These are phyloP conservation scores for Eriosoma lanigerum DNA, from an alignment of 1,140 invertebrate species.

Conservation along the genomic window DNA sequence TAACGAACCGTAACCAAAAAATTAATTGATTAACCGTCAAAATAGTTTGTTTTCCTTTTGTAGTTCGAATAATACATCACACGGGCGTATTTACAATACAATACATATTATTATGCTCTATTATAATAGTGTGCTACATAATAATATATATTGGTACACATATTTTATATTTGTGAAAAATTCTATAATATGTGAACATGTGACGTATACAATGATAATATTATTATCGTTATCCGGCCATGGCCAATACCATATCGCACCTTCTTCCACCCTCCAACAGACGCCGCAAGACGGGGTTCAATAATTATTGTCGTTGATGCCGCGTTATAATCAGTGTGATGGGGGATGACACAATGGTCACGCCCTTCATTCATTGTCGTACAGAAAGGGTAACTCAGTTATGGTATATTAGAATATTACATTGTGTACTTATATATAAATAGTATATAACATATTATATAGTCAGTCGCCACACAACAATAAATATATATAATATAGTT, in stretches of 20 bases:
- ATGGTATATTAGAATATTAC: background rate
- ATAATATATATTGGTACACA: no score
- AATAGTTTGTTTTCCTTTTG: background rate
- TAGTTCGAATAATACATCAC: background rate
- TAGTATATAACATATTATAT: no score
- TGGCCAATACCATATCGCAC: background rate
- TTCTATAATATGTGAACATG: no score
- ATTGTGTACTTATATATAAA: background rate
- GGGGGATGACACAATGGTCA: conserved; percentile 47
- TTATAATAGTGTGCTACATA: no score
- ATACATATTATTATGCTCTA: no score
- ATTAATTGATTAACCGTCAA: background rate
- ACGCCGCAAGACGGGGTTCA: conserved; percentile 1
- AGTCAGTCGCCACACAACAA: no score
- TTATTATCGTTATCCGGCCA: conserved; percentile 43
- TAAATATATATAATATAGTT: no score
- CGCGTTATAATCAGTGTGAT: conserved; percentile 48
- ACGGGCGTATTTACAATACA: background rate
- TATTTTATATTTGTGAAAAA: no score
- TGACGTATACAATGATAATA: conserved; percentile 17
- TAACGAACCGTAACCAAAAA: background rate
- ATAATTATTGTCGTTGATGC: conserved; percentile 38
- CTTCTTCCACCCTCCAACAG: background rate
- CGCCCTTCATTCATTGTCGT: conserved; percentile 20
- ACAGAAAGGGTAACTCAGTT: background rate